A percentile compares a stretch with the other conserved stretches of the same genome.
Conservation (phyloP, 2,113 vertebrate species). For the Tyrannus savana region DNA sequence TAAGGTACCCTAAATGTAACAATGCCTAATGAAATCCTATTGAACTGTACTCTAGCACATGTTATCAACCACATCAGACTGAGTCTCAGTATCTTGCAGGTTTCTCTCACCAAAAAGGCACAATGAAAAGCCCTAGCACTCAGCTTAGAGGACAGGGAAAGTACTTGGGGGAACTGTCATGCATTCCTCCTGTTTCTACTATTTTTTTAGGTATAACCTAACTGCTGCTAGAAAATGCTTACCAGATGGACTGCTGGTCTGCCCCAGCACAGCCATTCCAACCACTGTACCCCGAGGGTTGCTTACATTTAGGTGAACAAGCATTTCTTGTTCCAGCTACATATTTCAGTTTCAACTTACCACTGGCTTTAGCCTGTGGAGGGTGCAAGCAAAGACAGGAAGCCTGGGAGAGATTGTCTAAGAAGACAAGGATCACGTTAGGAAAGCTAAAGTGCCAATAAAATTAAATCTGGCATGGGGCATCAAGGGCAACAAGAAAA, state of each 20-base stretch:
- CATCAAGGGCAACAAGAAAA: not conserved
- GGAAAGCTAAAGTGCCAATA: not conserved
- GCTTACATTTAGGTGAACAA: not conserved
- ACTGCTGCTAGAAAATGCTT: not conserved
- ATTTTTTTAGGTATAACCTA: not conserved
- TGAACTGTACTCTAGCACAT: not conserved
- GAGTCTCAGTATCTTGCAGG: not conserved
- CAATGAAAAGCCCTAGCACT: not conserved
- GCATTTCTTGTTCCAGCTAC: not conserved
- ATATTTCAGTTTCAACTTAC: not conserved
- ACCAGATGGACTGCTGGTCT: not conserved
- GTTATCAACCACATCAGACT: not conserved
- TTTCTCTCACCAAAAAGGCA: not conserved
- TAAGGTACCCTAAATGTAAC: not conserved
- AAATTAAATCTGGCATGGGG: not conserved
- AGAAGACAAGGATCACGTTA: not conserved
- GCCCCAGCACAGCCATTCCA: not conserved
- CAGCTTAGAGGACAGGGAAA: not conserved
- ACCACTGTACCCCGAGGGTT: not conserved
- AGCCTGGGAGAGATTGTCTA: not conserved
- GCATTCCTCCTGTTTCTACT: not conserved
- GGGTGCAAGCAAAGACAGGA: not conserved
- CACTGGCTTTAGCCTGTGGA: not conserved
- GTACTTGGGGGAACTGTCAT: accelerated
- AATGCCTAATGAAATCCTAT: not conserved